Conservation (phyloP, 35 echinoderm and acorn worm genomes). For the Chiridota heheva region DNA sequence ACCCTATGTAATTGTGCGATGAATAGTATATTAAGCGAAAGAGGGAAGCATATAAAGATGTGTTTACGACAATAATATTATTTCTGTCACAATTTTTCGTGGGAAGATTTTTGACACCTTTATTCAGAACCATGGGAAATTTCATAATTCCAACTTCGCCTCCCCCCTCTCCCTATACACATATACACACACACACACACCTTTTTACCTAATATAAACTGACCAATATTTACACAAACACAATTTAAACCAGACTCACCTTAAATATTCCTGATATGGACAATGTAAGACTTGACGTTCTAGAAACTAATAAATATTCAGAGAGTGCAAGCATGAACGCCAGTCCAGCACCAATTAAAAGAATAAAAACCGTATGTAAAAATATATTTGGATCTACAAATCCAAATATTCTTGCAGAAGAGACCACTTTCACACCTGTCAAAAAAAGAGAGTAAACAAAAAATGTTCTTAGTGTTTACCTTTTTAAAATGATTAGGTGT, state of each 20-base stretch:
- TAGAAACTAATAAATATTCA: slow-evolving; percentile 78
- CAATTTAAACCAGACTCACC: slow-evolving; percentile 40
- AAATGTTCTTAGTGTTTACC: too few relatives aligned
- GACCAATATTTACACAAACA: neutral
- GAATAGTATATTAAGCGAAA: neutral
- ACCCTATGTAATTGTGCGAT: too few relatives aligned
- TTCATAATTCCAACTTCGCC: neutral
- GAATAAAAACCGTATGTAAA: slow-evolving; percentile 16
- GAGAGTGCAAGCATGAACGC: slow-evolving; percentile 90
- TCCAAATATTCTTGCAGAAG: slow-evolving; percentile 69
- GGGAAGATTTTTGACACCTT: too few relatives aligned
- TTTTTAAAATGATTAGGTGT: too few relatives aligned
- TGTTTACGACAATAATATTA: too few relatives aligned
- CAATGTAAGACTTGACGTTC: slow-evolving; percentile 86
- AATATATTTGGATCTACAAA: slow-evolving; percentile 51
- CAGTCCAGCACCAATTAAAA: slow-evolving; percentile 60
- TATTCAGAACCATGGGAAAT: too few relatives aligned
- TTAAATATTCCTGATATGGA: slow-evolving; percentile 96
- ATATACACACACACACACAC: neutral
- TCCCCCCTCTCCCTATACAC: too few relatives aligned
- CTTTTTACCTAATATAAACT: neutral
- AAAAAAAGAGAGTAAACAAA: neutral
- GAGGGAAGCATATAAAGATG: neutral
- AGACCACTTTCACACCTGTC: slow-evolving; percentile 58
- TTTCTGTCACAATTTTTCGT: too few relatives aligned